These are phyloP conservation scores for Diglossa cyanea DNA, from an alignment of 2,797 vertebrate genomes.

Conservation along the genomic window DNA sequence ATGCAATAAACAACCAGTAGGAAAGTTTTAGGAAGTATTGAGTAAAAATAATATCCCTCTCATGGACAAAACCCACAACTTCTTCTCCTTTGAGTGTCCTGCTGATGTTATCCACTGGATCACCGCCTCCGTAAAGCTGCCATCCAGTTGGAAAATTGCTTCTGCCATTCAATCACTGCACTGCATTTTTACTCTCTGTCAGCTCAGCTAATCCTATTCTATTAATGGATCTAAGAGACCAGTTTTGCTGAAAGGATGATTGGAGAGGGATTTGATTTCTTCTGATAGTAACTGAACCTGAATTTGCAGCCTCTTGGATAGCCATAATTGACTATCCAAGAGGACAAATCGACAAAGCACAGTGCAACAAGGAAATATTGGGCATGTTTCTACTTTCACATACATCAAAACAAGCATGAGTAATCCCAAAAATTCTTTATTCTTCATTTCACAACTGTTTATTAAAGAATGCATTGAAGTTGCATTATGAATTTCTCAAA, in stretches of 20 bases:
- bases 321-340: neutral
- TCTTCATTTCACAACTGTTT: neutral
- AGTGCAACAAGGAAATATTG: neutral
- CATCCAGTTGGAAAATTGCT: slow-evolving; percentile 19
- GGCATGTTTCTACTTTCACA: neutral
- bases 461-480: neutral
- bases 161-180: neutral
- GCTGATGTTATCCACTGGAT: neutral
- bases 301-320: neutral
- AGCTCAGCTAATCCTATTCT: neutral
- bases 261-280: slow-evolving; percentile 29
- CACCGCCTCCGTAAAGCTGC: neutral
- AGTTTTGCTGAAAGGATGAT: slow-evolving; percentile 1
- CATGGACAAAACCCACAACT: neutral
- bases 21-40: neutral
- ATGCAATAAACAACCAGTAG: neutral
- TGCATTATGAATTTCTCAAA: neutral
- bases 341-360: neutral
- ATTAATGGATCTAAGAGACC: neutral
- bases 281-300: neutral
- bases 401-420: neutral
- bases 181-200: neutral
- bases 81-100: neutral
- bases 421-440: neutral
- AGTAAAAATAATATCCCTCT: neutral